Percentiles rank a stretch among this genome's conserved stretches.
Conservation (phyloP, 2,113 vertebrate genomes). For the Rhinolophus sinicus region DNA sequence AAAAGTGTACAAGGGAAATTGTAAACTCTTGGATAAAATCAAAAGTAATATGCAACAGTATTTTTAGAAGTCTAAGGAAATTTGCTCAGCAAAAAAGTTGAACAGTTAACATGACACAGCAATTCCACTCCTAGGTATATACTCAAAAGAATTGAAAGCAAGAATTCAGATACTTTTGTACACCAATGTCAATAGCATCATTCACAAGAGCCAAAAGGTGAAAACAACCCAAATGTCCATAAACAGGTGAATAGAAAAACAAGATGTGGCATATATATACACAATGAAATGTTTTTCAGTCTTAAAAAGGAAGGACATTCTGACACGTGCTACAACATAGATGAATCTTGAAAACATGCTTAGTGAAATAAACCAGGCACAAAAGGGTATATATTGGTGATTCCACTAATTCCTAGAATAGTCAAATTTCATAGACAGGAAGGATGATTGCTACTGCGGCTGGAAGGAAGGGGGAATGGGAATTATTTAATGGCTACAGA, state of each 20-base stretch:
- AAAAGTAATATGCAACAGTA: not conserved
- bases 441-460: no score
- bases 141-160: not conserved
- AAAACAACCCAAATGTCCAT: not conserved
- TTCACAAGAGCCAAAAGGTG: not conserved
- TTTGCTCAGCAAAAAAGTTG: not conserved
- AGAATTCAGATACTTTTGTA: not conserved
- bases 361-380: not conserved
- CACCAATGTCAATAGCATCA: not conserved
- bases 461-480: not conserved
- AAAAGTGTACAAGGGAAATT: not conserved
- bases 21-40: not conserved
- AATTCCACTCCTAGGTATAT: not conserved
- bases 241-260: not conserved
- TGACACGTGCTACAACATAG: not conserved
- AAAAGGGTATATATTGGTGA: not conserved
- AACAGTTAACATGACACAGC: not conserved
- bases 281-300: not conserved
- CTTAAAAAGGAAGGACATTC: not conserved
- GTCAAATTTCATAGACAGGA: not conserved
- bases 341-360: not conserved
- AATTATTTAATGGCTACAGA: not conserved
- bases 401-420: not conserved
- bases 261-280: not conserved
- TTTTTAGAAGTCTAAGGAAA: not conserved